A percentile compares a stretch with the other conserved stretches of the same genome.
These are phyloP conservation scores for Hanleya hanleyi DNA, from an alignment of 2,888 invertebrate species.

Conservation along the genomic window DNA sequence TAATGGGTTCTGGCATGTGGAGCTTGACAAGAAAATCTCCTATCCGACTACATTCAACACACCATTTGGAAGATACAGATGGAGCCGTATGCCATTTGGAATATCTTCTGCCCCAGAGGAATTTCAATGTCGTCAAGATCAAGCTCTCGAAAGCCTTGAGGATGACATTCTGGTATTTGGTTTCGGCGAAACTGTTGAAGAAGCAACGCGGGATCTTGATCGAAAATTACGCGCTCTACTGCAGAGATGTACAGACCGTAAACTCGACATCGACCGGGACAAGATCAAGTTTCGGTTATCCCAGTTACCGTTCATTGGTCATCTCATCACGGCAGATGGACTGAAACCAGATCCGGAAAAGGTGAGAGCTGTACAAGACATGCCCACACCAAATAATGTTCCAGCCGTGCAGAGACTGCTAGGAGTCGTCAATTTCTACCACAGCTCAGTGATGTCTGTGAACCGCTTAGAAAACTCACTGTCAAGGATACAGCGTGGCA, in stretches of 20 bases:
- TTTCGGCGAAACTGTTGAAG: background rate
- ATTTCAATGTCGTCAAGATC: slow-evolving; percentile 36
- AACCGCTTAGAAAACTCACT: slow-evolving; percentile 28
- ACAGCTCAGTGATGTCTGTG: slow-evolving; percentile 26
- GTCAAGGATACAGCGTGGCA: slow-evolving; percentile 12
- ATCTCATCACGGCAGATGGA: no score
- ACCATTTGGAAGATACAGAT: slow-evolving; percentile 39
- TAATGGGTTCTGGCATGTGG: slow-evolving; percentile 43
- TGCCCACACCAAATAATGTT: no score
- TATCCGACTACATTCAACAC: no score
- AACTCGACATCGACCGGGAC: slow-evolving; percentile 1
- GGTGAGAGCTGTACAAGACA: no score
- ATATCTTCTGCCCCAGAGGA: no score
- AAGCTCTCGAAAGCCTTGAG: slow-evolving; percentile 38
- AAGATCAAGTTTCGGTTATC: background rate
- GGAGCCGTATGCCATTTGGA: no score
- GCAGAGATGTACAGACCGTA: background rate
- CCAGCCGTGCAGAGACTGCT: no score
- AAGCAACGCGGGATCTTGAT: slow-evolving; percentile 7
- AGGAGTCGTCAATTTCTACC: slow-evolving; percentile 31
- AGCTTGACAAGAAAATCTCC: no score
- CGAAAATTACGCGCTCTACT: background rate
- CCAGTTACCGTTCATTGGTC: background rate
- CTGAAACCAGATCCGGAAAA: no score
- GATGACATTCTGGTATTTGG: slow-evolving; percentile 12